Base-by-base conservation (phyloP, 2,797 vertebrate species). In the Anableps anableps region DNA sequence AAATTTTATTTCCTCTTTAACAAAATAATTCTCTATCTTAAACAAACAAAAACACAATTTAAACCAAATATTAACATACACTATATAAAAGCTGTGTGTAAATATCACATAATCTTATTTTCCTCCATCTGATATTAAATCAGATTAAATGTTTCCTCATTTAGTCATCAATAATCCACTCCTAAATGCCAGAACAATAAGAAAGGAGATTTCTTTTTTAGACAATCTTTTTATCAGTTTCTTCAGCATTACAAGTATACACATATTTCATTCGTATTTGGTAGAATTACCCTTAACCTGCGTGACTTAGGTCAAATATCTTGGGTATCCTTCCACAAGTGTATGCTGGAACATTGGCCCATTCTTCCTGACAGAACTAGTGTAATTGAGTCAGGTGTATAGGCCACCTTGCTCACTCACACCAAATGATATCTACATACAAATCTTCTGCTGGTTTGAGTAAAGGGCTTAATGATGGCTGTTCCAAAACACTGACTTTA, bases 1-100 rank as follows among this genome's bases (percentile, higher is more conserved):
- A 34, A 53, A 64, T 31, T 81, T 8, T 72, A 60, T 70, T 71
- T 48, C 29, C 11, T 58, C 43, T 72, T 76, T 10, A 74, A 73
- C 11, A 55, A 74, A 84, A 75, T 55, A 34, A 55, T 29, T 43
- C 58, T 14, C 58, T 1, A 34, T 5, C 16, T 62, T 62, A 34
- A 31, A 34, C 29, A 62, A 62, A 62, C 29, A 34, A 5, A 31
- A 62, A 62, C 14, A 38, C 62, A 10, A 38, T 31, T 19, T 1
- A 70, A 19, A 23, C 11, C 19, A 53, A 21, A 53, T 31, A 34
- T 21, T 13, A 36, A 26, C 72, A 53, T 8, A 34, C 1, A 1
- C 16, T 68, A 10, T 11, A 68, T 5, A 38, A 38, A 36, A 36
- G 29, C 21, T 36, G 62, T 11, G 21, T 36, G 34, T 34, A 38